Conservation (phyloP, 2,797 vertebrate genomes). For the Okamejei kenojei region DNA sequence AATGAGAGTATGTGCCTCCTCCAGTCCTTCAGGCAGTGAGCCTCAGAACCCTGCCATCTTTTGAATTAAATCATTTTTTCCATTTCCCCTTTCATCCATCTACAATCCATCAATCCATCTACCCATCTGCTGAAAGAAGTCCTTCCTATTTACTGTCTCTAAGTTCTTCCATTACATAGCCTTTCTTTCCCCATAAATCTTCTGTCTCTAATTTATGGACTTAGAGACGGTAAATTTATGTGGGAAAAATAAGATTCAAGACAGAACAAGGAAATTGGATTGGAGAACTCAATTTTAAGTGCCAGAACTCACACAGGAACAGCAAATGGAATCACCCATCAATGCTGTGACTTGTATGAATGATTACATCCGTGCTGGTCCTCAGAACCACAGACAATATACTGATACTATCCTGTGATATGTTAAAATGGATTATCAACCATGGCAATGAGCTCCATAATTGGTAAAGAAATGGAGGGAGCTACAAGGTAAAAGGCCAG, state of each 20-base stretch:
- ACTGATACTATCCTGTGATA: not conserved
- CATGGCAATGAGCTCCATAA: not conserved
- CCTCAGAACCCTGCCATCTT: no score
- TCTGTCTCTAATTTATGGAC: no score
- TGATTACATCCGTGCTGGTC: not conserved
- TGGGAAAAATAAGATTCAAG: not conserved
- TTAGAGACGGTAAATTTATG: no score
- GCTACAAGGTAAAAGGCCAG: not conserved
- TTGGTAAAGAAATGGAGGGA: not conserved
- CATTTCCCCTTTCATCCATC: no score
- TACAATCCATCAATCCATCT: no score
- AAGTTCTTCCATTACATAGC: no score
- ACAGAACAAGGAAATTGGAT: not conserved
- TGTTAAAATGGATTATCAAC: not conserved
- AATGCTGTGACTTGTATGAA: not conserved
- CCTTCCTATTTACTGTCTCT: no score
- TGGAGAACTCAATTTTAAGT: not conserved
- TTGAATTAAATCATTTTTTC: no score
- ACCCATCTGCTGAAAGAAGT: no score
- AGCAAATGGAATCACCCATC: not conserved
- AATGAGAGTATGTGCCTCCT: no score
- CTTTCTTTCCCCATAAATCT: no score
- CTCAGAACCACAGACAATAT: not conserved
- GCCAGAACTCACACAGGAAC: not conserved
- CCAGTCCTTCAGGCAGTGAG: no score